These are phyloP conservation scores for Meloe dianella DNA, from an alignment of 2,888 invertebrate species.

Conservation along the genomic window DNA sequence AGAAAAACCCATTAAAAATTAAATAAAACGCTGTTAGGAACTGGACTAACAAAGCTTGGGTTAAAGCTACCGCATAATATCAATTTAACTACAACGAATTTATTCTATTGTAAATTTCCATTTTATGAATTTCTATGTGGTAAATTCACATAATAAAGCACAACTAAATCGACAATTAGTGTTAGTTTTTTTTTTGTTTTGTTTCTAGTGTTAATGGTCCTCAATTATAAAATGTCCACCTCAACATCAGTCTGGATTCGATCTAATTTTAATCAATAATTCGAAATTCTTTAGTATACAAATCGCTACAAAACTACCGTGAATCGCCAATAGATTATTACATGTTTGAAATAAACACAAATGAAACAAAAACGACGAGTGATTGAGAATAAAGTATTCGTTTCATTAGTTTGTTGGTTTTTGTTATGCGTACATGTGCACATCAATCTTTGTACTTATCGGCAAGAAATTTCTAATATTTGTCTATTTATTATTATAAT, in stretches of 20 bases:
- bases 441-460: conserved; percentile 28
- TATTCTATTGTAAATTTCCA: background rate
- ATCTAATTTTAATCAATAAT: too few species aligned
- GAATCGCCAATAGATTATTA: too few species aligned
- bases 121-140: background rate
- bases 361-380: too few species aligned
- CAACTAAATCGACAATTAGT: conserved; percentile 29
- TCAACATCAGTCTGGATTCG: too few species aligned
- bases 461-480: conserved; percentile 30
- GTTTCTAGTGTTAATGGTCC: conserved; percentile 22
- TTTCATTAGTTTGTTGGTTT: too few species aligned
- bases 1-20: conserved; percentile 14
- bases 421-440: conserved; percentile 3
- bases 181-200: too few species aligned
- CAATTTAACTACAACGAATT: conserved; percentile 31
- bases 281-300: too few species aligned
- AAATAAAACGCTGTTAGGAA: conserved; percentile 35
- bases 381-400: conserved; percentile 28
- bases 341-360: too few species aligned
- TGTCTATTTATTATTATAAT: too few species aligned
- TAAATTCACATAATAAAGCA: conserved; percentile 17
- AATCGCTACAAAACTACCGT: too few species aligned
- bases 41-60: conserved; percentile 38
- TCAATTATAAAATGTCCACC: conserved; percentile 23
- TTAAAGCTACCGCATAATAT: conserved; percentile 44